These are phyloP conservation scores for Tenualosa thibaudeaui DNA, from an alignment of 2,797 vertebrate genomes.

Conservation along the genomic window DNA sequence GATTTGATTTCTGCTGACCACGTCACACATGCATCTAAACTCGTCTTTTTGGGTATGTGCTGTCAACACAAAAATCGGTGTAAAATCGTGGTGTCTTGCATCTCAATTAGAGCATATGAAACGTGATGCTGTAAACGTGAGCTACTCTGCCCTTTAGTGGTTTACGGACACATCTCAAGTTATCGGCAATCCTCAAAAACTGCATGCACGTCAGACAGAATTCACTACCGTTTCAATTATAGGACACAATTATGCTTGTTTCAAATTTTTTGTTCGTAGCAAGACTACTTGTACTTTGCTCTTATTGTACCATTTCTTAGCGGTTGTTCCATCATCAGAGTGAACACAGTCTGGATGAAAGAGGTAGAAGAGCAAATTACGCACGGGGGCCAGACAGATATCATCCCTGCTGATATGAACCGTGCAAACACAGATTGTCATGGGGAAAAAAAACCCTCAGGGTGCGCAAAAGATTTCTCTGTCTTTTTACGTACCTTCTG, in stretches of 20 bases:
- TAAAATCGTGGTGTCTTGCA: conserved; percentile 12
- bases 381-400: neutral
- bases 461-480: neutral
- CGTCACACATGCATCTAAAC: neutral
- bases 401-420: neutral
- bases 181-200: neutral
- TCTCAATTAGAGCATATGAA: conserved; percentile 16
- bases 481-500: neutral
- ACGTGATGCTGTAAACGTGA: conserved; percentile 21
- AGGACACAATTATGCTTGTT: neutral
- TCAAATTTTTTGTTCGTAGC: neutral
- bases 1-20: neutral
- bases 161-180: conserved; percentile 18
- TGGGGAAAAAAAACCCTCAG: neutral
- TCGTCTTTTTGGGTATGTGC: neutral
- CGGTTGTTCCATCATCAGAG: neutral
- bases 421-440: neutral
- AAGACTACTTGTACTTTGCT: neutral
- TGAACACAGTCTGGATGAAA: neutral
- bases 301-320: neutral
- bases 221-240: neutral
- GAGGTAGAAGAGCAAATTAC: neutral
- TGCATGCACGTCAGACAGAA: neutral
- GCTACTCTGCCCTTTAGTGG: neutral
- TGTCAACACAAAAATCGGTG: neutral